Evolutionary conservation across 2,113 vertebrate species (phyloP).

Genomic region (Takifugu bimaculatus): DNA sequence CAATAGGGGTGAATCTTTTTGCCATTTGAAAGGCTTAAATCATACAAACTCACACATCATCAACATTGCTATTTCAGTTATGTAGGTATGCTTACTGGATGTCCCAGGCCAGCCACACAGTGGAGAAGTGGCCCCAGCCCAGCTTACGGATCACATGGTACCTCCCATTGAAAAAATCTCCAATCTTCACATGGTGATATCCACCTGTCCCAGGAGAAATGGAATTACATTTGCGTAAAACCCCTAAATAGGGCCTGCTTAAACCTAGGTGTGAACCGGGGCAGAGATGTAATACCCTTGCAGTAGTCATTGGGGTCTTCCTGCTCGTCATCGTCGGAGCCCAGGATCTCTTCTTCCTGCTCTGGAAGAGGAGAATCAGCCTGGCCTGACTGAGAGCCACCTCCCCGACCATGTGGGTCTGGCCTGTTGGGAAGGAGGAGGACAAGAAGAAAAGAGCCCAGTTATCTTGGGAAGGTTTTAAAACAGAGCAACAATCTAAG

Average conservation of each 20-base stretch:
- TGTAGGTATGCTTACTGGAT: constrained; percentile 82
- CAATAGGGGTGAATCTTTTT: no score
- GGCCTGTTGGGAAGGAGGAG: constrained; percentile 72
- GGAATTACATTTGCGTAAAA: neutral
- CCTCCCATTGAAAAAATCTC: constrained; percentile 89
- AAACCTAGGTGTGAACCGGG: neutral
- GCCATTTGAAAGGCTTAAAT: no score
- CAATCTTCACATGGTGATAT: constrained; percentile 96
- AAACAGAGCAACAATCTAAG: no score
- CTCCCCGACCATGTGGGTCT: constrained; percentile 79
- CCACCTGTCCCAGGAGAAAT: constrained; percentile 75
- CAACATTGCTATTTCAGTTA: no score
- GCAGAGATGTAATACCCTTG: constrained; percentile 73
- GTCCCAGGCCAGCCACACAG: constrained; percentile 98
- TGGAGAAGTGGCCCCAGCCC: constrained; percentile 98
- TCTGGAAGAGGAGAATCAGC: constrained; percentile 85
- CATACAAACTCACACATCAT: no score
- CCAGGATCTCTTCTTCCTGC: constrained; percentile 94
- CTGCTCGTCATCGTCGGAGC: constrained; percentile 96
- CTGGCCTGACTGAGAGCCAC: constrained; percentile 73
- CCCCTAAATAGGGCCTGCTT: neutral
- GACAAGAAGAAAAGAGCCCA: neutral
- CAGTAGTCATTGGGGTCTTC: constrained; percentile 98
- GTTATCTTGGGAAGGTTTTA: no score
- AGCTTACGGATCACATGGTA: constrained; percentile 97